A percentile compares a stretch with the other conserved stretches of the same genome.
These are phyloP conservation scores for Apotomis capreana DNA, from an alignment of 2,888 invertebrate genomes.

Conservation along the genomic window DNA sequence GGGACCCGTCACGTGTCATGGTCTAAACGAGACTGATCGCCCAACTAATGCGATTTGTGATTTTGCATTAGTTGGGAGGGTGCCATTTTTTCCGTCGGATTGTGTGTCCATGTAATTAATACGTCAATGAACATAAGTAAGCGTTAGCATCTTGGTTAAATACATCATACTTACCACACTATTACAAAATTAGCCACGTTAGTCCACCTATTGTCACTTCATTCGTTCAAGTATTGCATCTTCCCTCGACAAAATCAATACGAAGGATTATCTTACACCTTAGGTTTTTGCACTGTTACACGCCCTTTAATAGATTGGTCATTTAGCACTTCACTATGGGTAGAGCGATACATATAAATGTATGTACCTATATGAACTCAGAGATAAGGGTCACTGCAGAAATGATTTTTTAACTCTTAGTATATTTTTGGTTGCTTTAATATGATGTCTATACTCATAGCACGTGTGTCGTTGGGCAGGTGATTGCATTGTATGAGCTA, in stretches of 20 bases:
- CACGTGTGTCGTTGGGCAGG: conserved; percentile 56
- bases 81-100: too few relatives aligned
- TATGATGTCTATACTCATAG: conserved; percentile 4
- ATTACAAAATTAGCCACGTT: neutral
- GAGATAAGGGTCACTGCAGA: neutral
- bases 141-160: too few relatives aligned
- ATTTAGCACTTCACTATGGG: conserved; percentile 24
- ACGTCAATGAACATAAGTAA: too few relatives aligned
- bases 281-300: conserved; percentile 42
- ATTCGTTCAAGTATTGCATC: neutral
- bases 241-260: conserved; percentile 31
- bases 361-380: neutral
- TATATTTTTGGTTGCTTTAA: neutral
- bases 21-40: too few relatives aligned
- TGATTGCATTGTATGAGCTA: conserved; percentile 71
- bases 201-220: neutral
- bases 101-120: too few relatives aligned
- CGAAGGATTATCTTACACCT: conserved; percentile 36
- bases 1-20: too few relatives aligned
- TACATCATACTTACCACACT: neutral
- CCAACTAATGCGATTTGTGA: too few relatives aligned
- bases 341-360: neutral
- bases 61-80: too few relatives aligned
- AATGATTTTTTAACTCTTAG: neutral
- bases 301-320: conserved; percentile 32